Conservation (phyloP, 2,113 vertebrate species). For the Sylvietta virens region DNA sequence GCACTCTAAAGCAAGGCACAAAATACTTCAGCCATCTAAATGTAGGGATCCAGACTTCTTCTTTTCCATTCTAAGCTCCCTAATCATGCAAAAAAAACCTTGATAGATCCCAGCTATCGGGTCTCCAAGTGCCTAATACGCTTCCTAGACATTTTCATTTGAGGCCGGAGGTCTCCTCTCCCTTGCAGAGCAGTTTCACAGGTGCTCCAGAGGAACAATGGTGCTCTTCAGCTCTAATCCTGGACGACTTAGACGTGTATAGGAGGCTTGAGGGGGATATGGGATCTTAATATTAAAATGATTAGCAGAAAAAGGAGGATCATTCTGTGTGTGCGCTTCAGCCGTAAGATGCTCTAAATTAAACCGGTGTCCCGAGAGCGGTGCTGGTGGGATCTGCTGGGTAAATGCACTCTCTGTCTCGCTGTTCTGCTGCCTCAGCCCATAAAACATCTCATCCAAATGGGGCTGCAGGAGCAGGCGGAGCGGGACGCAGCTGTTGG, state of each 20-base stretch:
- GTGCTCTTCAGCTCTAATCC: conserved; percentile 17
- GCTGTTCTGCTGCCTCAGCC: conserved; percentile 7
- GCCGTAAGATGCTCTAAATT: conserved; percentile 32
- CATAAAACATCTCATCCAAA: conserved; percentile 34
- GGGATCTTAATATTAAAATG: conserved; percentile 58
- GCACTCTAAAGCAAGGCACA: not conserved
- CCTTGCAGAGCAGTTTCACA: not conserved
- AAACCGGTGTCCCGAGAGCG: not conserved
- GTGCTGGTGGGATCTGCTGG: not conserved
- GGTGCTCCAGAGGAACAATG: conserved; percentile 48
- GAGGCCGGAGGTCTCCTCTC: not conserved
- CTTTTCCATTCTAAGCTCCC: not conserved
- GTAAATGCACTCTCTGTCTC: not conserved
- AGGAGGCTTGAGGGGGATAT: conserved; percentile 22
- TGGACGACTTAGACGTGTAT: not conserved
- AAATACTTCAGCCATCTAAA: not conserved
- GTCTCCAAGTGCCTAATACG: not conserved
- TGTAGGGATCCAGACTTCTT: not conserved
- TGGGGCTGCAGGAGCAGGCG: not conserved
- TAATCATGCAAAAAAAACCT: not conserved
- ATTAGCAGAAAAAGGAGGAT: conserved; percentile 38
- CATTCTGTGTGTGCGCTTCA: not conserved
- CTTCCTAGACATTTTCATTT: not conserved
- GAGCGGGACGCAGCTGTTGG: not conserved
- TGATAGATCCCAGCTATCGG: not conserved